Evolutionary conservation across 1,140 invertebrate genomes (phyloP), one percentile per base, ranked within the genome.

Genomic region (Lepidostoma basale): DNA sequence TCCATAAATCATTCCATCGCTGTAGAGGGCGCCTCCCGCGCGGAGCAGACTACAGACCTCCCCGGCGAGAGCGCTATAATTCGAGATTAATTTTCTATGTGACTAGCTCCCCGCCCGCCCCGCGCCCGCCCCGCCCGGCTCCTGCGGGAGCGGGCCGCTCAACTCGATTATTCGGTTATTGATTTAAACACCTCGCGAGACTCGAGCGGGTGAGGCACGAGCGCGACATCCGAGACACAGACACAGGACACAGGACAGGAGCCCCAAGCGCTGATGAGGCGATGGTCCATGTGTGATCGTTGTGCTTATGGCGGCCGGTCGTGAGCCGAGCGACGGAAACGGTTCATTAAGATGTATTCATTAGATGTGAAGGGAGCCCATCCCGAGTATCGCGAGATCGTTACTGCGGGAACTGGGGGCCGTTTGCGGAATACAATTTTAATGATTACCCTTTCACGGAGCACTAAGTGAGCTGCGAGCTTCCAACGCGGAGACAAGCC

Each of bases 21-120:
- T 12, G 40, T 12, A 4, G n/a, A 3, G 12, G n/a, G 12, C 40
- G n/a, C 40, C 58, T 44, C 36, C n/a, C 10, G 20, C 39, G n/a
- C 12, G 14, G 0, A 44, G 36, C 23, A 23, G 9, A 16, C 5
- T 26, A 25, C 1, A 6, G 6, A 18, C 12, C 25, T 25, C 40
- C 14, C 25, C 12, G 25, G 52, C 14, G 33, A 23, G 47, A 26
- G 12, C 20, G 4, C 33, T 14, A 42, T 49, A 54, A 65, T 65
- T 65, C 47, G 20, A 44, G 47, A 65, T 65, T 65, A 65, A 56
- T 65, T 65, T 65, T 65, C 62, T 65, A 40, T 65, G 62, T 56
- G 62, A 65, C 62, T 65, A 42, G 47, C 47, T 42, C 2, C 16
- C 26, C 8, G 18, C 58, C n/a, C 10, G 12, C 25, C 20, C 60